Percentiles rank a stretch among this genome's conserved stretches.
Conservation (phyloP, 2,797 vertebrate genomes). For the Novumbra hubbsi region DNA sequence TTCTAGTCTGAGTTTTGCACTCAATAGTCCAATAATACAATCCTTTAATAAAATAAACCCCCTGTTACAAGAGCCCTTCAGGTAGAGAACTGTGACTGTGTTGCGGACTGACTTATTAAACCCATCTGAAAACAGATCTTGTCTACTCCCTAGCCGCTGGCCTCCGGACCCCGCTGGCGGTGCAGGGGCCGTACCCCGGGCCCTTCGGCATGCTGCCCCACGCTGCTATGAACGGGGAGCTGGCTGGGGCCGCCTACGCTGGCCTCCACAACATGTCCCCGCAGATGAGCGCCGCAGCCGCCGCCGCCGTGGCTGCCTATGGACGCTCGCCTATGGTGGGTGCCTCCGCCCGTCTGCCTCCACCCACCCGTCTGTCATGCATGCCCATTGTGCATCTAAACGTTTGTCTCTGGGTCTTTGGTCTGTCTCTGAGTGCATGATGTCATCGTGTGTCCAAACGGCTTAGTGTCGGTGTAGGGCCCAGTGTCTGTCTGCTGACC, state of each 20-base stretch:
- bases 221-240: slow-evolving; percentile 89
- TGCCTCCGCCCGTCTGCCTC: not conserved
- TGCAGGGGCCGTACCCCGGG: slow-evolving; percentile 86
- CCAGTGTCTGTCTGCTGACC: not conserved
- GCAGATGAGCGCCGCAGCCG: slow-evolving; percentile 90
- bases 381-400: no score
- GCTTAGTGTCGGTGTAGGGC: not conserved
- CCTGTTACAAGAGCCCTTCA: not conserved
- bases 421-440: not conserved
- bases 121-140: not conserved
- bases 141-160: slow-evolving; percentile 77
- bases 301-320: slow-evolving; percentile 89
- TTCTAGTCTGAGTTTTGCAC: not conserved
- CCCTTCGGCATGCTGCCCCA: slow-evolving; percentile 93
- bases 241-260: slow-evolving; percentile 85
- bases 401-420: no score
- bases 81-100: not conserved
- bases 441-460: not conserved
- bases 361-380: no score
- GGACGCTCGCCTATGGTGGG: slow-evolving; percentile 92
- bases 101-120: not conserved
- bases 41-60: not conserved
- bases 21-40: not conserved
- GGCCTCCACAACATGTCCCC: slow-evolving; percentile 94
- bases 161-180: slow-evolving; percentile 87